Conservation (phyloP, 2,113 vertebrate species). For the Scortum barcoo region DNA sequence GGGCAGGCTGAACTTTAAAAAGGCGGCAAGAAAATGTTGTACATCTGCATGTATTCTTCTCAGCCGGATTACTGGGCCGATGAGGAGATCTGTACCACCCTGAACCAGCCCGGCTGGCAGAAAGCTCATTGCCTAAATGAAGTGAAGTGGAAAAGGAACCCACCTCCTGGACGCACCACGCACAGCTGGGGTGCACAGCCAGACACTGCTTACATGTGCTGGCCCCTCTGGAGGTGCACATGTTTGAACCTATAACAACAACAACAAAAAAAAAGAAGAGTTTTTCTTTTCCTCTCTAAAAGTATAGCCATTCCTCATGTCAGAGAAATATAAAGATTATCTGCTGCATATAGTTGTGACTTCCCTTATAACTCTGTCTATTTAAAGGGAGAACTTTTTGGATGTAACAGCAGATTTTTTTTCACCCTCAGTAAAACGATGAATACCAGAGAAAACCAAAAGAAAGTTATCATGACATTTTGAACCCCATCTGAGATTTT, state of each 20-base stretch:
- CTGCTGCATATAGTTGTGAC: background rate
- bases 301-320: background rate
- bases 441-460: background rate
- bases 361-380: background rate
- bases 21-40: background rate
- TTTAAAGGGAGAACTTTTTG: background rate
- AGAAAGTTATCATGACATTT: background rate
- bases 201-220: constrained; percentile 95
- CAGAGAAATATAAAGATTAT: background rate
- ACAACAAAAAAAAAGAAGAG: constrained; percentile 19
- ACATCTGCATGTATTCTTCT: constrained; percentile 7
- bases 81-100: constrained; percentile 31
- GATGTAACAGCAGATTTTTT: background rate
- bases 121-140: constrained; percentile 21
- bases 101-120: constrained; percentile 5
- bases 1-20: background rate
- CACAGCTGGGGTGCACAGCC: constrained; percentile 91
- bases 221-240: constrained; percentile 93
- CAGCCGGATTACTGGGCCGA: background rate
- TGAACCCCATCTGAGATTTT: background rate
- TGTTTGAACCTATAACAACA: constrained; percentile 89
- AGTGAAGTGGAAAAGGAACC: constrained; percentile 66
- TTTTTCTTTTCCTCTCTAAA: background rate
- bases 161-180: constrained; percentile 95
- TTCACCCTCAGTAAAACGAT: background rate